A percentile compares a stretch with the other conserved stretches of the same genome.
These are phyloP conservation scores for Alexandromys fortis DNA, from an alignment of 2,113 vertebrate genomes.

Conservation along the genomic window DNA sequence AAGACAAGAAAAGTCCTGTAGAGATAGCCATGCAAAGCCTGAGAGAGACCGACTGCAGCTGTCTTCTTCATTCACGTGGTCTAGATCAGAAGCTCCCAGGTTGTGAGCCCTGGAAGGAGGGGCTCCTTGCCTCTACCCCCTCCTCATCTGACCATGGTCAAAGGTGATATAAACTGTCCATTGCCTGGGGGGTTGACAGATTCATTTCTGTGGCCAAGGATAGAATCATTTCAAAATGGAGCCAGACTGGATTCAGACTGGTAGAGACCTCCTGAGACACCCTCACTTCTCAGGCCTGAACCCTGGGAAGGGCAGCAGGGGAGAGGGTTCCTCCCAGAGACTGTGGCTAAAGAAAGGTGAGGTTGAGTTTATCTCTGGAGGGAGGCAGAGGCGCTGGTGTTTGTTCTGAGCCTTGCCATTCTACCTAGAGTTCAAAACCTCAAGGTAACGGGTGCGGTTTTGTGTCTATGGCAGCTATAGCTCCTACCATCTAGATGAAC, in stretches of 20 bases:
- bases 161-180: too few species aligned
- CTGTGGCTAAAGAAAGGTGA: neutral
- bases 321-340: neutral
- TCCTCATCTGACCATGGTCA: neutral
- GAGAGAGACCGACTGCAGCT: neutral
- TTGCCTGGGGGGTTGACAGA: neutral
- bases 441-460: neutral
- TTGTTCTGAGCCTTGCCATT: too few species aligned
- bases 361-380: neutral
- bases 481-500: neutral
- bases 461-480: neutral
- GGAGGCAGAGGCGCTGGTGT: neutral
- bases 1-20: neutral
- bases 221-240: neutral
- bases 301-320: neutral
- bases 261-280: neutral
- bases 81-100: neutral
- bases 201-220: neutral
- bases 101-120: neutral
- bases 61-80: neutral
- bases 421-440: neutral
- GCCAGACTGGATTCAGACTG: neutral
- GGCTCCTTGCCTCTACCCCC: too few species aligned
- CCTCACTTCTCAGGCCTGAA: neutral
- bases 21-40: neutral